Evolutionary conservation across 2,888 invertebrate species (phyloP), one percentile per base, ranked within the genome.

Genomic region (Lacanobia oleracea): DNA sequence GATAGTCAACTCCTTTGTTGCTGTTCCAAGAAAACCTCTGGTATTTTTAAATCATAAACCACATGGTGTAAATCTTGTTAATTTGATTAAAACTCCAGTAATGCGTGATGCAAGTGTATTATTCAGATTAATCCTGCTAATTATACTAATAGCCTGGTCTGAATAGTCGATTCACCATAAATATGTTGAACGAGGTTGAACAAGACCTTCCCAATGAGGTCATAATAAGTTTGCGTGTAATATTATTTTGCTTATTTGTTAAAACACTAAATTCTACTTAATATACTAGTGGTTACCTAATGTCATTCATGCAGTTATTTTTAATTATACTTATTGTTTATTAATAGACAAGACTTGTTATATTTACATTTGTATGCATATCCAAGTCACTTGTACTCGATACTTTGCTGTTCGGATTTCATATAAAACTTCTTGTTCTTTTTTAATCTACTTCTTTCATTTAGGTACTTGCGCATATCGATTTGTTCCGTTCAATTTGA

Each of bases 61-160:
- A 59, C 37, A 56, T 54, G 50, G 60, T 43, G 57, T 37, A 16
- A 62, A 62, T 75, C 45, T 66, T 51, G 54, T 23, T 76, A 66
- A 48, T 63, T 43, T 63, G 51, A 70, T 76, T 75, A 51, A 54
- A 69, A 59, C 27, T 33, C 12, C 18, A 53, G 50, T 72, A 48
- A 54, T 71, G 57, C 62, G 72, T 81, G 81, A 65, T 77, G 67
- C 67, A 57, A 33, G 43, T 74, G 18, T 60, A 40, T 56, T 59
- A 56, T 67, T 66, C 14, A 43, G 21, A 66, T 82, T 23, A 53
- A 68, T 53, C 21, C 51, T 54, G 8, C 5, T 77, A 66, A 79
- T 82, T 77, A 68, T 66, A 66, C 82, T 59, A 81, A 79, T 63
- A 12, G 45, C 0, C 51, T 56, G 18, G 54, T 72, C 60, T 21